These are phyloP conservation scores for Tangara arthus DNA, from an alignment of 2,797 vertebrate species.

Conservation along the genomic window DNA sequence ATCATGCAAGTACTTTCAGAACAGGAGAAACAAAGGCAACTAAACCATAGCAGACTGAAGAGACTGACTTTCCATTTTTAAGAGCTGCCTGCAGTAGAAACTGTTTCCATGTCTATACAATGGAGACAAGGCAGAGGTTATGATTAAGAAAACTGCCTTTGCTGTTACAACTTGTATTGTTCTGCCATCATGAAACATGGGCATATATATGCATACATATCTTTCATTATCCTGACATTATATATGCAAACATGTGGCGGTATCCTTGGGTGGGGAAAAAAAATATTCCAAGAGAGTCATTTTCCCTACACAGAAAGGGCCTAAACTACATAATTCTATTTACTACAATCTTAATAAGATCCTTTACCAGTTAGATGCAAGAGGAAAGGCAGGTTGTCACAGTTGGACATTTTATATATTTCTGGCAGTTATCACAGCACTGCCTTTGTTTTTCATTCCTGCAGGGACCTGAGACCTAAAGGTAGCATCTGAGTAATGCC, in stretches of 20 bases:
- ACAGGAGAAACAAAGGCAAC: background rate
- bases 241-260: background rate
- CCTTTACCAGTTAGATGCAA: background rate
- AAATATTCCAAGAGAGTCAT: rapidly evolving
- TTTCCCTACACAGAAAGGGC: background rate
- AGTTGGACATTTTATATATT: background rate
- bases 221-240: background rate
- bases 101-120: background rate
- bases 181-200: background rate
- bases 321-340: background rate
- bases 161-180: background rate
- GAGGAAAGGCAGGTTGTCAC: background rate
- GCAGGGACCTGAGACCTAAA: background rate
- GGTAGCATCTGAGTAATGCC: background rate
- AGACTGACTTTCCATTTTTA: background rate
- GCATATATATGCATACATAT: background rate
- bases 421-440: background rate
- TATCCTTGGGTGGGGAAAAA: background rate
- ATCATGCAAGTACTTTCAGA: background rate
- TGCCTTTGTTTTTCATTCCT: background rate
- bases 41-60: background rate
- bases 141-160: background rate
- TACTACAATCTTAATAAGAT: background rate
- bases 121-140: background rate
- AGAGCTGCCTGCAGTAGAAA: background rate